Percentiles rank a stretch among this genome's conserved stretches.
Evolutionary conservation across 1,140 invertebrate species (phyloP).

Genomic region (Caenorhabditis tropicalis): DNA sequence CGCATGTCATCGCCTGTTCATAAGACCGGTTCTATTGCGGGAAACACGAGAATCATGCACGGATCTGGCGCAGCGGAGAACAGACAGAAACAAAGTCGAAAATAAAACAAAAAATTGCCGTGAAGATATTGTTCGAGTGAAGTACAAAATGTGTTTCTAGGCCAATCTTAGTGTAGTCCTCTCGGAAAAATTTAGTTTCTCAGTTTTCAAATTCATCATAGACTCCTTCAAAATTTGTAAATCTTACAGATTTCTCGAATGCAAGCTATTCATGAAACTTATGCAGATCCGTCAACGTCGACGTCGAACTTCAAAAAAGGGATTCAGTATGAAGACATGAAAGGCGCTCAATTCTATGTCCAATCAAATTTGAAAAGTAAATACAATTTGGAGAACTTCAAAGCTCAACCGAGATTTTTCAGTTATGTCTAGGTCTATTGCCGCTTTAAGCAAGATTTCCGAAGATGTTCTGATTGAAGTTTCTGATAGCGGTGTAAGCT

Average conservation of each 20-base stretch:
- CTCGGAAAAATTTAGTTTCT: not conserved
- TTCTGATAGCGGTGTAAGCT: not conserved
- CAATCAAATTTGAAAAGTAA: constrained; percentile 17
- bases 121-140: not conserved
- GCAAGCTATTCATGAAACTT: constrained; percentile 26
- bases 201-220: not conserved
- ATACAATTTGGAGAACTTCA: not conserved
- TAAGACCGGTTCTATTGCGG: constrained; percentile 25
- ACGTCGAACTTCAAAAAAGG: not conserved
- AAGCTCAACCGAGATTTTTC: not conserved
- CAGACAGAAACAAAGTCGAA: not conserved
- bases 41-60: constrained; percentile 39
- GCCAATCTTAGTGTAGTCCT: not conserved
- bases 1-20: not conserved
- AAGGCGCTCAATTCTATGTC: constrained; percentile 25
- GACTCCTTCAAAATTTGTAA: not conserved
- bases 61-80: not conserved
- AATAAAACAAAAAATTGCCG: not conserved
- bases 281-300: constrained; percentile 17
- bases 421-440: constrained; percentile 12
- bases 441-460: constrained; percentile 8
- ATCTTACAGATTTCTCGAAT: constrained; percentile 8
- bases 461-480: constrained; percentile 33
- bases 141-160: not conserved
- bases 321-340: constrained; percentile 28